Percentiles rank a stretch among this genome's conserved stretches.
Evolutionary conservation across 2,797 vertebrate species (phyloP).

Genomic region (Myotis findleyi): DNA sequence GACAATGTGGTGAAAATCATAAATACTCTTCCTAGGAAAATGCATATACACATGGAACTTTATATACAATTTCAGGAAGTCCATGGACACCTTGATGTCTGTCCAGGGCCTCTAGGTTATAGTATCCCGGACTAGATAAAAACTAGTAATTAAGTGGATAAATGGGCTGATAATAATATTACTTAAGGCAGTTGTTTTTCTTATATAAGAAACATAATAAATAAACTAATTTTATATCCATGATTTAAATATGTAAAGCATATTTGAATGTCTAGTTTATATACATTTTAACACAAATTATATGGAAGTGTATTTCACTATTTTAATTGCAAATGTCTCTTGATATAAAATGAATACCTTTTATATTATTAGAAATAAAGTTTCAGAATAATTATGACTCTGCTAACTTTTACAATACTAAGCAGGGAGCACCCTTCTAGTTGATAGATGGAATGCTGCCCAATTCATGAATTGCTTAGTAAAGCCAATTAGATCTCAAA

Average conservation of each 20-base stretch:
- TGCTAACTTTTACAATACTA: not conserved
- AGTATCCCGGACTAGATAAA: not conserved
- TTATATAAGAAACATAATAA: not conserved
- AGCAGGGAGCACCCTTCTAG: not conserved
- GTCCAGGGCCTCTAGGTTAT: not conserved
- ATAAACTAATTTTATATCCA: not conserved
- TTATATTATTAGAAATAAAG: slow-evolving; percentile 26
- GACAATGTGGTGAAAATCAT: not conserved
- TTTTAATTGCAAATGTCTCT: not conserved
- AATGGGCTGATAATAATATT: not conserved
- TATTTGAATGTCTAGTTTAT: not conserved
- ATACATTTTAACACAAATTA: not conserved
- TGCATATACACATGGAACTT: not conserved
- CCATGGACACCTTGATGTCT: not conserved
- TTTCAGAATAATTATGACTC: not conserved
- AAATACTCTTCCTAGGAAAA: slow-evolving; percentile 2
- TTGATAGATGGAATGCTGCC: not conserved
- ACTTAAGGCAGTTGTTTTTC: not conserved
- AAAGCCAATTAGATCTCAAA: not conserved
- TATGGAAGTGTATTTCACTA: not conserved
- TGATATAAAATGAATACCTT: not conserved
- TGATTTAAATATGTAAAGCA: not conserved
- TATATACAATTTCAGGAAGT: not conserved
- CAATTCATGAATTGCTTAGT: not conserved
- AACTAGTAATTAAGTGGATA: not conserved